Conservation (phyloP, 1,140 invertebrate species). For the Drosophila albomicans region DNA sequence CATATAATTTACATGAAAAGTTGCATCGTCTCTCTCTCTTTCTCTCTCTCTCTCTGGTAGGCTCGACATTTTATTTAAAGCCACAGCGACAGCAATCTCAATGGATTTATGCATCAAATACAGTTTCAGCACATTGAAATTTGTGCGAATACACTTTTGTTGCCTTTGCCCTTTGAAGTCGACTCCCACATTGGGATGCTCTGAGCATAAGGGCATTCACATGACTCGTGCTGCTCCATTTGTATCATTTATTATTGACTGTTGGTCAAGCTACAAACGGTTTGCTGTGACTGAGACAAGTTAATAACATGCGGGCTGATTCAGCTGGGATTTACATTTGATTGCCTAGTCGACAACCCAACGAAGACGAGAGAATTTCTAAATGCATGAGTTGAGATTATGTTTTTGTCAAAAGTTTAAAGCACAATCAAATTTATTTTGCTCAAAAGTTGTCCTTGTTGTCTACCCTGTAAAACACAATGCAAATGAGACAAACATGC, state of each 20-base stretch:
- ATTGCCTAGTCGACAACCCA: slow-evolving; percentile 31
- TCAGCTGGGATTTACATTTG: slow-evolving; percentile 22
- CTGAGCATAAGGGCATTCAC: slow-evolving; percentile 13
- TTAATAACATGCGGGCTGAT: slow-evolving; percentile 43
- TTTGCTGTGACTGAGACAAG: slow-evolving; percentile 1
- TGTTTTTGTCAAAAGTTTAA: slow-evolving; percentile 18
- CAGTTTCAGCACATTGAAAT: slow-evolving; percentile 53
- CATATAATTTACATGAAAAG: slow-evolving; percentile 59
- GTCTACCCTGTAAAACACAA: neutral
- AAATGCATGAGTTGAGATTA: neutral
- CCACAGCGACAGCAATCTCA: slow-evolving; percentile 50
- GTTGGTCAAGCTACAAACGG: slow-evolving; percentile 17
- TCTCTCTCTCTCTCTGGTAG: neutral
- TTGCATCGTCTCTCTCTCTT: neutral
- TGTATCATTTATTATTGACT: slow-evolving; percentile 45
- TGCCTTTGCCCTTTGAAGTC: slow-evolving; percentile 33
- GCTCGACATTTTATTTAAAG: neutral
- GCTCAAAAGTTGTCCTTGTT: neutral
- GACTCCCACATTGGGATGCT: neutral
- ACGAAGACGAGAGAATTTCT: neutral
- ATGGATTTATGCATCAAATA: slow-evolving; percentile 68
- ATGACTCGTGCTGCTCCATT: slow-evolving; percentile 26
- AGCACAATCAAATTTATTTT: slow-evolving; percentile 22
- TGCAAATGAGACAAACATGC: slow-evolving; percentile 37
- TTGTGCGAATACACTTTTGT: slow-evolving; percentile 49